phyloP scores from a whole-genome alignment of 2,797 vertebrate genomes.

The Onychomys leucogaster region DNA sequence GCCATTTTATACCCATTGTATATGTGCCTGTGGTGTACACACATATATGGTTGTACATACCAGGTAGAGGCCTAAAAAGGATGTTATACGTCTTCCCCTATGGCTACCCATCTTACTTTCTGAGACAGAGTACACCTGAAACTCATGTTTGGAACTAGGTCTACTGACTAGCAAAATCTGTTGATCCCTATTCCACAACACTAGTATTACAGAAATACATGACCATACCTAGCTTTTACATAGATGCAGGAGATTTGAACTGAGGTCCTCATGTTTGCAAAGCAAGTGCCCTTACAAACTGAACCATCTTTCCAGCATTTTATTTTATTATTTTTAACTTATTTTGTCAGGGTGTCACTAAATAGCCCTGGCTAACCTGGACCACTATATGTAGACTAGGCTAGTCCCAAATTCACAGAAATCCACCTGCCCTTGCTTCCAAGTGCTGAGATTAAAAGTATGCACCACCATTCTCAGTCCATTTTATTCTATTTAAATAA shows the following conservation, averaged over 20 bases:
- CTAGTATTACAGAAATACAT: neutral
- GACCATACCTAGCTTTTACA: neutral
- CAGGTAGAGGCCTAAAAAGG: neutral
- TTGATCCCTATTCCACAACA: neutral
- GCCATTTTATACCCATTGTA: neutral
- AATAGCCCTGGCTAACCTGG: neutral
- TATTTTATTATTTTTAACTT: neutral
- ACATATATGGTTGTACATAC: neutral
- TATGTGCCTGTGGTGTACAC: no score
- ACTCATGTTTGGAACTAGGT: neutral
- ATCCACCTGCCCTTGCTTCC: neutral
- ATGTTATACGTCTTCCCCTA: neutral
- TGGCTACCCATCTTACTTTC: neutral
- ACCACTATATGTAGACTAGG: neutral
- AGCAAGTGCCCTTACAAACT: neutral
- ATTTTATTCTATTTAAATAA: conserved; percentile 34
- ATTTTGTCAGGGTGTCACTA: neutral
- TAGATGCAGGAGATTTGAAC: neutral
- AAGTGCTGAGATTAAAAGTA: neutral
- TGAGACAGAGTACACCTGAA: neutral
- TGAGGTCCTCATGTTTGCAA: neutral
- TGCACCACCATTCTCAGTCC: neutral
- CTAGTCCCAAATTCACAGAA: neutral
- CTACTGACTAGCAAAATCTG: neutral
- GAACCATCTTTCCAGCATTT: neutral